Evolutionary conservation across 2,113 vertebrate species (phyloP).

Genomic region (Nettapus auritus): DNA sequence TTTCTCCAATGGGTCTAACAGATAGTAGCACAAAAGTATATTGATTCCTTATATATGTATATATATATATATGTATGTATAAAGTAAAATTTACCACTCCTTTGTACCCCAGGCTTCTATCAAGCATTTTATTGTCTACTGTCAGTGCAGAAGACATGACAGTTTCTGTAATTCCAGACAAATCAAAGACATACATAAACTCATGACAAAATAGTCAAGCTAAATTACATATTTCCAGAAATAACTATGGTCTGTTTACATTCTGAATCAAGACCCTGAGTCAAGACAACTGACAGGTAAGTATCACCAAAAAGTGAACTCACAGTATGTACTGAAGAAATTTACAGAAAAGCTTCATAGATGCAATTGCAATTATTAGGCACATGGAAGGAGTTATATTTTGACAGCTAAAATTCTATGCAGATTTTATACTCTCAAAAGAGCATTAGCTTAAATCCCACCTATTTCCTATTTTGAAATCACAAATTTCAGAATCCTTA

Average conservation of each 20-base stretch:
- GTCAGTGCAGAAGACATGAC: background rate
- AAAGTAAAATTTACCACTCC: background rate
- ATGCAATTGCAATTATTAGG: background rate
- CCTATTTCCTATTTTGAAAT: background rate
- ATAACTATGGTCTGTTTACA: background rate
- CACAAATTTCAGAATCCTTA: background rate
- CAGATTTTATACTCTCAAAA: background rate
- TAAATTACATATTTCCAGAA: background rate
- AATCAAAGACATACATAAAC: background rate
- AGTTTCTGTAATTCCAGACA: background rate
- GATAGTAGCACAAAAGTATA: background rate
- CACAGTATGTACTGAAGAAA: background rate
- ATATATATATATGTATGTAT: too few species aligned
- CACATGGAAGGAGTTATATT: background rate
- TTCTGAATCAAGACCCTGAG: background rate
- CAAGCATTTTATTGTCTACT: background rate
- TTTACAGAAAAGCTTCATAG: background rate
- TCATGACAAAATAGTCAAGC: background rate
- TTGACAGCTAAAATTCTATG: background rate
- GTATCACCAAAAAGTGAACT: background rate
- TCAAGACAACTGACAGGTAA: background rate
- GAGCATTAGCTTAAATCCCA: background rate
- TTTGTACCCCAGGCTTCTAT: background rate
- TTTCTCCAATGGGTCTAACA: background rate
- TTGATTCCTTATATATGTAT: background rate